Conservation (phyloP, 2,797 vertebrate genomes). For the Silurus lanzhouensis region DNA sequence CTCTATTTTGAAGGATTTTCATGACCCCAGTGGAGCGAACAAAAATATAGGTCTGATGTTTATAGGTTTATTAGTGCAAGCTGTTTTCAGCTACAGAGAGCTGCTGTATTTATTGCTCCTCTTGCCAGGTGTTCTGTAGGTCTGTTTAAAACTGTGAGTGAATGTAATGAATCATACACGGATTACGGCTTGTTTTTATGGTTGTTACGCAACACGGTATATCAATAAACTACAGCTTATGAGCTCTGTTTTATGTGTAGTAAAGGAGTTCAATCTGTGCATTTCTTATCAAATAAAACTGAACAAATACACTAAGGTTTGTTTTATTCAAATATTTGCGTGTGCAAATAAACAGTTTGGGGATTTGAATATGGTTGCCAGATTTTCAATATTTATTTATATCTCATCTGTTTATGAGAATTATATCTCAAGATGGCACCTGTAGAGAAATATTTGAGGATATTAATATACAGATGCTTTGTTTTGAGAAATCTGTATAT, state of each 20-base stretch:
- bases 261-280: background rate
- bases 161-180: conserved; percentile 25
- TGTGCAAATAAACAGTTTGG: too few species aligned
- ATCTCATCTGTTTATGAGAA: background rate
- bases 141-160: conserved; percentile 18
- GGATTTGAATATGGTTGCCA: too few species aligned
- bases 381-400: background rate
- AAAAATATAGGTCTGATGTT: background rate
- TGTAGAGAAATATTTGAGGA: background rate
- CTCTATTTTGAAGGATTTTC: conserved; percentile 19
- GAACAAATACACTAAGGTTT: too few species aligned
- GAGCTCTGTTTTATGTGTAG: background rate
- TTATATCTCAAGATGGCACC: too few species aligned
- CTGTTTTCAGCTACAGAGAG: conserved; percentile 4
- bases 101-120: conserved; percentile 33
- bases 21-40: conserved; percentile 16
- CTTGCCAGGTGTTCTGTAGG: conserved; percentile 9
- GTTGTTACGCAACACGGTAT: conserved; percentile 22
- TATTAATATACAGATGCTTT: background rate
- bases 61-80: background rate
- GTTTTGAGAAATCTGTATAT: background rate
- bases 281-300: background rate
- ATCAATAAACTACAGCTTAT: conserved; percentile 43
- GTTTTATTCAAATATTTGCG: too few species aligned
- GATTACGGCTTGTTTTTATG: background rate